A percentile compares a stretch with the other conserved stretches of the same genome.
Conservation (phyloP, 2,888 invertebrate genomes). For the Gisinianus flammeolus region DNA sequence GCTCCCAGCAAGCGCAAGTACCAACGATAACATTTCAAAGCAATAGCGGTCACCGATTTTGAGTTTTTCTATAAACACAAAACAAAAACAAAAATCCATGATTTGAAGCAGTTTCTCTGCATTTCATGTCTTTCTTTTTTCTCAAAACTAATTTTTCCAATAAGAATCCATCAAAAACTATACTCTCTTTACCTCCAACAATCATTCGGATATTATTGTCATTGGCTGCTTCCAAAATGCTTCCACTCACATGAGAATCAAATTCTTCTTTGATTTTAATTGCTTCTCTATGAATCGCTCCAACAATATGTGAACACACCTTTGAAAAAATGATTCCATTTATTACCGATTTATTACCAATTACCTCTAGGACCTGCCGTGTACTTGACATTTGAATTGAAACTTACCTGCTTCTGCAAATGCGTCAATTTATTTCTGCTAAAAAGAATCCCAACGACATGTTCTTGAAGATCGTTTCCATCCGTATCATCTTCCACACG, state of each 20-base stretch:
- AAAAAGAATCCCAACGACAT: slow-evolving; percentile 95
- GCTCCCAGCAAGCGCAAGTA: slow-evolving; percentile 90
- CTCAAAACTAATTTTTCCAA: too few species aligned
- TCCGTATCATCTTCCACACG: slow-evolving; percentile 62
- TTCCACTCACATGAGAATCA: slow-evolving; percentile 68
- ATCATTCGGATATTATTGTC: slow-evolving; percentile 49
- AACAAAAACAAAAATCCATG: too few species aligned
- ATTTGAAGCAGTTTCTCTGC: too few species aligned
- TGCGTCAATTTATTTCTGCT: slow-evolving; percentile 91
- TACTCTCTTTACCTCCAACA: slow-evolving; percentile 43
- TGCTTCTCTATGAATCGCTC: slow-evolving; percentile 89
- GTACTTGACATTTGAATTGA: not conserved
- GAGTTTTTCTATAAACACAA: slow-evolving; percentile 48
- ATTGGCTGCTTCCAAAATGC: slow-evolving; percentile 51
- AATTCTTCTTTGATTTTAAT: slow-evolving; percentile 86
- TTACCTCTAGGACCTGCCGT: not conserved
- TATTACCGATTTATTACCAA: not conserved
- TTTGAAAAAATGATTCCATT: slow-evolving; percentile 60
- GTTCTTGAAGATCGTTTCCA: slow-evolving; percentile 82
- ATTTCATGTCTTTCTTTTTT: too few species aligned
- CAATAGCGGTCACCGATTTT: slow-evolving; percentile 85
- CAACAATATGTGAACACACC: slow-evolving; percentile 85
- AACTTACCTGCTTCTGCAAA: slow-evolving; percentile 82
- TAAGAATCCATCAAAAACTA: too few species aligned
- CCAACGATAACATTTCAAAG: slow-evolving; percentile 96